Evolutionary conservation across 2,113 vertebrate genomes (phyloP).

Genomic region (Ancistrus triradiatus): DNA sequence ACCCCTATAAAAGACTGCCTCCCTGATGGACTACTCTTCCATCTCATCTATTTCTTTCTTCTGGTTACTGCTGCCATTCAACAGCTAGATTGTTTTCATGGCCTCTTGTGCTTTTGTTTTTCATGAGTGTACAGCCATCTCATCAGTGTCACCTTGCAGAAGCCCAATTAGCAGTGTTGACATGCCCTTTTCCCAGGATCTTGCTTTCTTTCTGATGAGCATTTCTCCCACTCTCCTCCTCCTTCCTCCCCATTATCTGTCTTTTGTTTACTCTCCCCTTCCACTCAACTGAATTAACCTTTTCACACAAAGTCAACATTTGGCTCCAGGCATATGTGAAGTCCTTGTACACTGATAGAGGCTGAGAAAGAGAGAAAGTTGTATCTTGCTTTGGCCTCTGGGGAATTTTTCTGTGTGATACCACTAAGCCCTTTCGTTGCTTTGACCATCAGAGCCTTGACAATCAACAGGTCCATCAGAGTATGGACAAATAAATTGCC

Average conservation of each 20-base stretch:
- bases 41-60: constrained; percentile 6
- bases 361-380: not conserved
- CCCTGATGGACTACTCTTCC: constrained; percentile 21
- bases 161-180: constrained; percentile 36
- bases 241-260: constrained; percentile 43
- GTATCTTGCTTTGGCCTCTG: too few species aligned
- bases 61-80: constrained; percentile 42
- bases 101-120: constrained; percentile 34
- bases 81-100: constrained; percentile 19
- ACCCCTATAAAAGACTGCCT: constrained; percentile 32
- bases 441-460: too few species aligned
- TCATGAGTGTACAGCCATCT: constrained; percentile 10
- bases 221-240: constrained; percentile 32
- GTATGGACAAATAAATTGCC: too few species aligned
- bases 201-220: constrained; percentile 11
- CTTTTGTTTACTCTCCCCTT: constrained; percentile 34
- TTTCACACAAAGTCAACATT: constrained; percentile 50
- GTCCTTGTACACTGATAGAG: too few species aligned
- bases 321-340: constrained; percentile 30
- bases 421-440: too few species aligned
- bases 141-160: constrained; percentile 40
- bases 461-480: too few species aligned
- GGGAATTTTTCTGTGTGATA: too few species aligned
- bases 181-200: constrained; percentile 35
- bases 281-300: constrained; percentile 54